These are phyloP conservation scores for Drosophila simulans DNA, from an alignment of 1,140 invertebrate genomes.

Conservation along the genomic window DNA sequence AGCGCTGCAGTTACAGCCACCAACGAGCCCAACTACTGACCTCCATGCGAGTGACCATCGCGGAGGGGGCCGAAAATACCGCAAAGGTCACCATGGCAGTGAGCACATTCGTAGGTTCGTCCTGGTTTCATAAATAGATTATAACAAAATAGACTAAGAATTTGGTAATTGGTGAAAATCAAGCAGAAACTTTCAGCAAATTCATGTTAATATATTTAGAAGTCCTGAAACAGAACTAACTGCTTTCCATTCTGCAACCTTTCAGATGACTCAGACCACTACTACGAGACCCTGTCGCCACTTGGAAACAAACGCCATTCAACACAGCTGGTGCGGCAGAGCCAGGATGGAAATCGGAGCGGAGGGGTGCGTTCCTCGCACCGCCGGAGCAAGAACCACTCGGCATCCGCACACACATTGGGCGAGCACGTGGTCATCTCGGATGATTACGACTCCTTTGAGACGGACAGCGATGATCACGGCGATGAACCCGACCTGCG, in stretches of 20 bases:
- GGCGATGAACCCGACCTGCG: slow-evolving; percentile 85
- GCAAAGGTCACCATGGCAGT: slow-evolving; percentile 58
- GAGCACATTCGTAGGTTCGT: slow-evolving; percentile 82
- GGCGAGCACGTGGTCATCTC: slow-evolving; percentile 63
- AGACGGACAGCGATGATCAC: slow-evolving; percentile 87
- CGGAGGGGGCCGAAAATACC: slow-evolving; percentile 27
- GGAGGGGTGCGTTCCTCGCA: slow-evolving; percentile 48
- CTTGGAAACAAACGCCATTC: slow-evolving; percentile 72
- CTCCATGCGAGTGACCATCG: slow-evolving; percentile 54
- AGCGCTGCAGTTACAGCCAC: slow-evolving; percentile 31
- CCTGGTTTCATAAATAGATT: slow-evolving; percentile 1
- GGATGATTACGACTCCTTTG: slow-evolving; percentile 88
- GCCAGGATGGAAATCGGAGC: slow-evolving; percentile 34
- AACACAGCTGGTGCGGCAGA: slow-evolving; percentile 48
- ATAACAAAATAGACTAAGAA: too few relatives aligned
- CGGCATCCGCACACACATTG: slow-evolving; percentile 61
- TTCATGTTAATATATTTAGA: too few relatives aligned
- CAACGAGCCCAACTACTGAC: slow-evolving; percentile 31
- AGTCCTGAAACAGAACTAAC: background rate
- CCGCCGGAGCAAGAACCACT: slow-evolving; percentile 59
- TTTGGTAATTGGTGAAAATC: too few relatives aligned
- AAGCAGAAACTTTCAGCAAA: too few relatives aligned
- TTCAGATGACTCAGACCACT: slow-evolving; percentile 86
- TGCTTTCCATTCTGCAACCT: background rate
- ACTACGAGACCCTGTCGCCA: slow-evolving; percentile 87